Conservation (phyloP, 2,888 invertebrate species). For the Eristalis intricaria region DNA sequence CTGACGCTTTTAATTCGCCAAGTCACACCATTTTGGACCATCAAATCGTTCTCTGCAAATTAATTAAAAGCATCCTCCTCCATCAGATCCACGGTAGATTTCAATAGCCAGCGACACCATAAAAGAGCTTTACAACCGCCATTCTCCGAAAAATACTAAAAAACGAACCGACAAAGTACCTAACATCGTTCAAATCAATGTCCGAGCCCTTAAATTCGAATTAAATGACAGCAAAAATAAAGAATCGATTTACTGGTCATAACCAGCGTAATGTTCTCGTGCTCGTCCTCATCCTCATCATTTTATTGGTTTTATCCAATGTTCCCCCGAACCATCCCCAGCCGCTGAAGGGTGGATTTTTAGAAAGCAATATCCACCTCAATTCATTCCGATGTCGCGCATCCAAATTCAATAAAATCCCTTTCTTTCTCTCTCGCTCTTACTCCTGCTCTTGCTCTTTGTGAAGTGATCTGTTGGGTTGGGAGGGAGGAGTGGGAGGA, state of each 20-base stretch:
- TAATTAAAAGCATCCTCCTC: neutral
- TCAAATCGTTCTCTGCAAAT: neutral
- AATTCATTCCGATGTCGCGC: neutral
- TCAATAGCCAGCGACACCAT: neutral
- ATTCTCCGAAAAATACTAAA: neutral
- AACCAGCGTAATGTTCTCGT: constrained; percentile 27
- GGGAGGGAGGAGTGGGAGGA: neutral
- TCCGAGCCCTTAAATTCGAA: constrained; percentile 18
- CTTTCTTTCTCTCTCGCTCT: neutral
- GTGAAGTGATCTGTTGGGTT: neutral
- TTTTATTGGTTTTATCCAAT: neutral
- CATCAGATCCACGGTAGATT: neutral
- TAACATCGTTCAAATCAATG: neutral
- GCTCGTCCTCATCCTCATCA: constrained; percentile 12
- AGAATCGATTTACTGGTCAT: constrained; percentile 42
- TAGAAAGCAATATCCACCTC: neutral
- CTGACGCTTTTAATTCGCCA: no score
- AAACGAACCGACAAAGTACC: neutral
- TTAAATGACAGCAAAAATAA: constrained; percentile 13
- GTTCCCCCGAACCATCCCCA: neutral
- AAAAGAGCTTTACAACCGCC: neutral
- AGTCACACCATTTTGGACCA: no score
- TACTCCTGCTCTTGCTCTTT: no score
- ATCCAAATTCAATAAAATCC: constrained; percentile 45
- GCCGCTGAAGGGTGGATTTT: neutral